Evolutionary conservation across 2,797 vertebrate species (phyloP).

Genomic region (Sebastes wilsoni): DNA sequence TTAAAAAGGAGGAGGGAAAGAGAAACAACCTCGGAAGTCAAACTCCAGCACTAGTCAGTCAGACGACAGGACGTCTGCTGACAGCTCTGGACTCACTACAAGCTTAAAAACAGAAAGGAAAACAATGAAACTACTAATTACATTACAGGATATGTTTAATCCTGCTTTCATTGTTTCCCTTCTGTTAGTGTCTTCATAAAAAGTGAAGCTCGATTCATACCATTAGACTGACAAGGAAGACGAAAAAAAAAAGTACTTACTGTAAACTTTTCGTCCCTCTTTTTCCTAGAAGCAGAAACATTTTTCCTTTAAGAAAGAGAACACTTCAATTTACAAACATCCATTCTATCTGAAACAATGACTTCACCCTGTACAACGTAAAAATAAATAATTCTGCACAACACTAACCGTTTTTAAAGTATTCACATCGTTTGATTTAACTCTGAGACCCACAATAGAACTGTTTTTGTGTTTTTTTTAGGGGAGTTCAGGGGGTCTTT

Average conservation of each 20-base stretch:
- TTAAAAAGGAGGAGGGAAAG: neutral
- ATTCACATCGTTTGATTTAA: neutral
- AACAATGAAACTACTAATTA: neutral
- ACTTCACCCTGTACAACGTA: neutral
- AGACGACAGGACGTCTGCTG: neutral
- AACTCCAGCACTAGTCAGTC: neutral
- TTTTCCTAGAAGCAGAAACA: conserved; percentile 94
- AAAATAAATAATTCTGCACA: neutral
- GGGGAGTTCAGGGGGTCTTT: too few relatives aligned
- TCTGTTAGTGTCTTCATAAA: neutral
- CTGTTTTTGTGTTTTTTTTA: too few relatives aligned
- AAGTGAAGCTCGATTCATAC: neutral
- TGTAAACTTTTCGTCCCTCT: conserved; percentile 96
- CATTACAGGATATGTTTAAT: neutral
- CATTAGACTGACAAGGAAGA: neutral
- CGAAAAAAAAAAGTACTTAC: conserved; percentile 79
- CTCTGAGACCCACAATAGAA: too few relatives aligned
- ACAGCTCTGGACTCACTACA: neutral
- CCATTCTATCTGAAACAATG: neutral
- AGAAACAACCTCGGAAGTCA: neutral
- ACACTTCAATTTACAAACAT: conserved; percentile 69
- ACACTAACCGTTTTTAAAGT: neutral
- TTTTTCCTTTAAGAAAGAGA: conserved; percentile 87
- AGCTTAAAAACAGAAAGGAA: neutral
- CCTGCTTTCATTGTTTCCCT: neutral